Evolutionary conservation across 2,888 invertebrate genomes (phyloP), one percentile per base, ranked within the genome.

Genomic region (Himalopsyche japonica): DNA sequence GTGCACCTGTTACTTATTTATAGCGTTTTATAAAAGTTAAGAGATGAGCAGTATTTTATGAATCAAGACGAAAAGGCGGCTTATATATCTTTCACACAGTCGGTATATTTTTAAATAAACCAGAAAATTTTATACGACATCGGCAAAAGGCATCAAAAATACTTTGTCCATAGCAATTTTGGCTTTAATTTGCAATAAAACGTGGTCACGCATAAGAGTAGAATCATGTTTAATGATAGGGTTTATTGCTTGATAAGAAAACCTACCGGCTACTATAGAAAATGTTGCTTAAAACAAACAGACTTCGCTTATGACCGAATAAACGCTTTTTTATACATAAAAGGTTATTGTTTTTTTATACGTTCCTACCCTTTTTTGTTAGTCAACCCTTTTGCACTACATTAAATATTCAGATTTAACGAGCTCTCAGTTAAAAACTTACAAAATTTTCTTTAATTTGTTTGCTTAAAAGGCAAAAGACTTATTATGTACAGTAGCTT

Each of bases 221-320:
- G 70, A 70, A 70, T 30, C 70, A 70, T 70, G 70, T 70, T 70
- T 70, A 70, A 70, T 70, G 70, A 70, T 70, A 70, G 70, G 70
- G 70, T 70, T 70, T 70, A 70, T 70, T 70, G 70, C 70, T 70
- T 70, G 70, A 70, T 70, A 70, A 70, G 70, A 70, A 70, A 70
- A 70, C 12, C 24, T 70, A 70, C 70, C 27, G 70, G 24, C 70
- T 27, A 70, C 70, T 15, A 30, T 70, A 70, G 70, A 70, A 57
- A 57, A 70, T 70, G 70, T 70, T 70, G 15, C 27, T 15, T 5
- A 70, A 70, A 70, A 30, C 70, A 70, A 70, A 70, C 70, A 70
- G 70, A 70, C 70, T 70, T 70, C 70, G 70, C 70, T 70, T 70
- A 70, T 70, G 70, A 70, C 70, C 70, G 27, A 70, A 70, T 70